Evolutionary conservation across 1,140 invertebrate species (phyloP).

Genomic region (Tenebrio molitor): DNA sequence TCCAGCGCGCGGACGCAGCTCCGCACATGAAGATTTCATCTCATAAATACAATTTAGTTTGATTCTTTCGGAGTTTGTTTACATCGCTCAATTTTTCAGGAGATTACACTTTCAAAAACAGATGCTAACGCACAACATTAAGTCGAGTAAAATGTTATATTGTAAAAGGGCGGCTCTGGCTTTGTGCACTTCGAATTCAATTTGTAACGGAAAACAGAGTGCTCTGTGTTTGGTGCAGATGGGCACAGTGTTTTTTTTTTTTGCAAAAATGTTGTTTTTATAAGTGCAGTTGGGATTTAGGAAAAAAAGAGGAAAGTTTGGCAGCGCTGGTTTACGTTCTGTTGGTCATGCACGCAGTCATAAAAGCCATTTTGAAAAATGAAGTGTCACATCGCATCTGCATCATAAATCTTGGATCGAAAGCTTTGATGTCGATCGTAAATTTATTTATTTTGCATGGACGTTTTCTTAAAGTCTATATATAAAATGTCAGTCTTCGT

Average conservation of each 20-base stretch:
- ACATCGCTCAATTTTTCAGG: neutral
- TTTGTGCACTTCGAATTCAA: neutral
- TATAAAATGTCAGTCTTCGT: too few relatives aligned
- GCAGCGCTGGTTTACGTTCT: too few relatives aligned
- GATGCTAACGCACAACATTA: neutral
- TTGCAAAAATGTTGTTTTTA: too few relatives aligned
- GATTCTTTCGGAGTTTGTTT: too few relatives aligned
- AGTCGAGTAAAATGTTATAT: neutral
- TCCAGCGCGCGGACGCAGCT: too few relatives aligned
- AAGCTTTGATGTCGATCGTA: neutral
- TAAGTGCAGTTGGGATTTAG: too few relatives aligned
- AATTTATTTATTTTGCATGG: neutral
- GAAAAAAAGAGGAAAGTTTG: too few relatives aligned
- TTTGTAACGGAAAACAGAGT: neutral
- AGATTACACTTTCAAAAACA: neutral
- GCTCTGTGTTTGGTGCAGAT: neutral
- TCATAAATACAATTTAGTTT: too few relatives aligned
- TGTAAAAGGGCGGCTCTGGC: neutral
- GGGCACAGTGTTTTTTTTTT: neutral
- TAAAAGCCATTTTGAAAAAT: neutral
- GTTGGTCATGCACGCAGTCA: neutral
- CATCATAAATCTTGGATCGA: neutral
- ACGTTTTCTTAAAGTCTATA: neutral
- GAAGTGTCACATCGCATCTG: neutral
- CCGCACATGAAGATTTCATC: too few relatives aligned